Evolutionary conservation across 2,888 invertebrate genomes (phyloP).

Genomic region (Galerucella calmariensis): DNA sequence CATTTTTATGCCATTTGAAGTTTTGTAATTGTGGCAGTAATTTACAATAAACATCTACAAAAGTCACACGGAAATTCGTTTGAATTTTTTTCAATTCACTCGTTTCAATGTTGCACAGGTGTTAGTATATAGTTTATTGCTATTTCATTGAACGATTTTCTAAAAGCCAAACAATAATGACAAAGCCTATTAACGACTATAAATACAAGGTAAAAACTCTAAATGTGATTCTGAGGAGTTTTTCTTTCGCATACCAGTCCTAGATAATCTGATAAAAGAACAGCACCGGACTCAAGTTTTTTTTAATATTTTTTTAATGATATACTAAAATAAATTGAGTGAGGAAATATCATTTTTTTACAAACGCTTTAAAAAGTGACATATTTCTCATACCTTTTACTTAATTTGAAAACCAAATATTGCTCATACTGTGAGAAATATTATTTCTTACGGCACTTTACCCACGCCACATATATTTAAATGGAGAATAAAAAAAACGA

Average conservation of each 20-base stretch:
- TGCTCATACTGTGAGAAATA: too few species aligned
- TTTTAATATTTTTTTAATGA: too few species aligned
- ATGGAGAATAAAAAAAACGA: too few species aligned
- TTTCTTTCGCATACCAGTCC: slow-evolving; percentile 56
- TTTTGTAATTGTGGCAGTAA: slow-evolving; percentile 24
- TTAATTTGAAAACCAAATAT: too few species aligned
- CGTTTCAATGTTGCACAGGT: slow-evolving; percentile 58
- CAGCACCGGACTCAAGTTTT: slow-evolving; percentile 7
- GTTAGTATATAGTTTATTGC: slow-evolving; percentile 58
- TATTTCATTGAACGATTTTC: slow-evolving; percentile 59
- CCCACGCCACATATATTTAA: too few species aligned
- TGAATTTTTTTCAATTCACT: slow-evolving; percentile 41
- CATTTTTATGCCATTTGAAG: slow-evolving; percentile 28
- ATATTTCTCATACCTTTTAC: too few species aligned
- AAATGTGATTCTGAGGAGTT: slow-evolving; percentile 53
- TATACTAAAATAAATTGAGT: too few species aligned
- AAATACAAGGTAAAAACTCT: slow-evolving; percentile 58
- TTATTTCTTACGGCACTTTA: too few species aligned
- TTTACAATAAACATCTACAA: slow-evolving; percentile 27
- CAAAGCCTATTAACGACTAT: slow-evolving; percentile 58
- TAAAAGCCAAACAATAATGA: slow-evolving; percentile 56
- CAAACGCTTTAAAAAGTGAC: too few species aligned
- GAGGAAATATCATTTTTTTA: too few species aligned
- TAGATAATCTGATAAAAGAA: slow-evolving; percentile 51
- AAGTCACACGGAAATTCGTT: slow-evolving; percentile 54